phyloP scores from a whole-genome alignment of 2,113 vertebrate genomes.

The Puntigrus tetrazona region DNA sequence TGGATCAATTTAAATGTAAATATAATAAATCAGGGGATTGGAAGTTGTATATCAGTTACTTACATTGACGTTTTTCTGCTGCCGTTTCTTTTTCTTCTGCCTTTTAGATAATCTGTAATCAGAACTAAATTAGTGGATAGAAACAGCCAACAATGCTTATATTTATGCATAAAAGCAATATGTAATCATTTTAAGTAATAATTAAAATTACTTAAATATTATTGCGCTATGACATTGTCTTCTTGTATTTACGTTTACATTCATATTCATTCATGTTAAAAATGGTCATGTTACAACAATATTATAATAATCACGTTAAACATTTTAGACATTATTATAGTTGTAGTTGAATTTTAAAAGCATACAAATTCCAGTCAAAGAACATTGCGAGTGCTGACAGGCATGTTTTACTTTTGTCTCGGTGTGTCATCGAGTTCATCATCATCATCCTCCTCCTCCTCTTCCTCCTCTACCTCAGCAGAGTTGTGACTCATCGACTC shows the following conservation, averaged over 20 bases:
- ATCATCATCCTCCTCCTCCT: constrained; percentile 61
- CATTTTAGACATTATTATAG: background rate
- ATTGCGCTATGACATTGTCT: background rate
- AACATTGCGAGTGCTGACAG: background rate
- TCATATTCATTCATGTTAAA: background rate
- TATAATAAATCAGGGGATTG: background rate
- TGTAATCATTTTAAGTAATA: too few species aligned
- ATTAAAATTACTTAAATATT: background rate
- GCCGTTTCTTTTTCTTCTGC: constrained; percentile 86
- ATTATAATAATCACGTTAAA: background rate
- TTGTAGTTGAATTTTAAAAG: too few species aligned
- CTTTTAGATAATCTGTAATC: constrained; percentile 86
- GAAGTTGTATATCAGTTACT: constrained; percentile 34
- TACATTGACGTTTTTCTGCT: constrained; percentile 76
- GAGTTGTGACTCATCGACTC: constrained; percentile 61
- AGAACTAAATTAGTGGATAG: background rate
- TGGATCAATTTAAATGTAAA: background rate
- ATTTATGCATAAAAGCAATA: too few species aligned
- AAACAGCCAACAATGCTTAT: background rate
- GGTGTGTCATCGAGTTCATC: constrained; percentile 71
- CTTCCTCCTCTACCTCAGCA: constrained; percentile 61
- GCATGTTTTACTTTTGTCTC: constrained; percentile 79
- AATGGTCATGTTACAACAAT: background rate
- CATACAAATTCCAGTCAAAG: background rate
- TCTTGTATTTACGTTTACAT: background rate